Conservation (phyloP, 2,888 invertebrate species). For the Plagiodera versicolora region DNA sequence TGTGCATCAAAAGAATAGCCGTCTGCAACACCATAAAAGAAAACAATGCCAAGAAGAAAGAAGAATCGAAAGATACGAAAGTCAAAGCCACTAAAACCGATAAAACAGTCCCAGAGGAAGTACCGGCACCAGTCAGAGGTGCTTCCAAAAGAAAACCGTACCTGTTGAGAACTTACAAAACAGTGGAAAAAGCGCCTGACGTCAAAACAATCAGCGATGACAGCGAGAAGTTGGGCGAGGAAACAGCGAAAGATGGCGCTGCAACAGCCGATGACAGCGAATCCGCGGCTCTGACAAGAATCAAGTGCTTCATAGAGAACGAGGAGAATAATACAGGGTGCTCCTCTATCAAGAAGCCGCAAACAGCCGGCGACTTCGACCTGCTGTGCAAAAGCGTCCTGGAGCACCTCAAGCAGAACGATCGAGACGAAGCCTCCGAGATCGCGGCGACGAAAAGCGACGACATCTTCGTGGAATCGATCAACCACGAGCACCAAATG, state of each 20-base stretch:
- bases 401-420: conserved; percentile 2
- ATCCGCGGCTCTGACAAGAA: neutral
- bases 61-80: conserved; percentile 28
- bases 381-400: conserved; percentile 20
- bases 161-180: conserved; percentile 29
- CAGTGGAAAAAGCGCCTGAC: conserved; percentile 18
- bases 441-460: too few species aligned
- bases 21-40: conserved; percentile 52
- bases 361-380: conserved; percentile 18
- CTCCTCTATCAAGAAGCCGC: neutral
- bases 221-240: neutral
- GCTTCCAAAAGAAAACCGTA: conserved; percentile 37
- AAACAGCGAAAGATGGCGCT: neutral
- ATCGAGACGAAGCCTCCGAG: neutral
- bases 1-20: conserved; percentile 62
- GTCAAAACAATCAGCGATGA: conserved; percentile 20
- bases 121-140: conserved; percentile 26
- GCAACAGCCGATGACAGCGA: neutral
- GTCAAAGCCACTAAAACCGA: conserved; percentile 15
- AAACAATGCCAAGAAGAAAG: conserved; percentile 39
- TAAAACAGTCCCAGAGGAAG: conserved; percentile 21
- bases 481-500: neutral
- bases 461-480: too few species aligned
- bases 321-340: neutral
- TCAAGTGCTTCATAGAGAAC: neutral